Conservation (phyloP, 2,888 invertebrate species). For the Neria commutata region DNA sequence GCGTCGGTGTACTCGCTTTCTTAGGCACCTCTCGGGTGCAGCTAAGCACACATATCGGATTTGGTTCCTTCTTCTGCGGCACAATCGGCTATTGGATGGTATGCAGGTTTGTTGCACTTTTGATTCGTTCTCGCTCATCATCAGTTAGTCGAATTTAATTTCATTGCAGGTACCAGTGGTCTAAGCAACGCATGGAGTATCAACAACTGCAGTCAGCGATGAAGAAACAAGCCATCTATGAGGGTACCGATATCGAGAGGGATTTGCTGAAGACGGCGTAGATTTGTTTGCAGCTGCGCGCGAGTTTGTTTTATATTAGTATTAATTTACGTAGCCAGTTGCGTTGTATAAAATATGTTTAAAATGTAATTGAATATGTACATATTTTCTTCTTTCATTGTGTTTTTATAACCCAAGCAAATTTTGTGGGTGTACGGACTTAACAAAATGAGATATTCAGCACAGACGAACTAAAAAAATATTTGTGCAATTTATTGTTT, state of each 20-base stretch:
- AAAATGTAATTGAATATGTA: too few relatives aligned
- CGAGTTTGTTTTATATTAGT: too few relatives aligned
- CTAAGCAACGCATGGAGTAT: slow-evolving; percentile 70
- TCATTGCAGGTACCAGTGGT: slow-evolving; percentile 69
- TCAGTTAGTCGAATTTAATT: neutral
- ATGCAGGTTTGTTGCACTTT: slow-evolving; percentile 63
- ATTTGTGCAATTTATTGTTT: too few relatives aligned
- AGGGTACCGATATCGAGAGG: slow-evolving; percentile 68
- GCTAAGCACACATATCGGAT: slow-evolving; percentile 70
- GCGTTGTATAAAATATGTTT: too few relatives aligned
- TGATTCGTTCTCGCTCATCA: neutral
- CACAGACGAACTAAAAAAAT: too few relatives aligned
- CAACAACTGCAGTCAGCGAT: slow-evolving; percentile 68
- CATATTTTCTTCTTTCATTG: too few relatives aligned
- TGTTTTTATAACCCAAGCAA: too few relatives aligned
- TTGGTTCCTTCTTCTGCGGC: slow-evolving; percentile 70
- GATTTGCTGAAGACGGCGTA: slow-evolving; percentile 48
- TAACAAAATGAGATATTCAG: too few relatives aligned
- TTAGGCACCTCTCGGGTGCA: slow-evolving; percentile 74
- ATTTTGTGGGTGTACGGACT: too few relatives aligned
- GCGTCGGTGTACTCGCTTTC: slow-evolving; percentile 71
- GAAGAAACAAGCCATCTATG: slow-evolving; percentile 67
- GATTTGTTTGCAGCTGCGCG: too few relatives aligned
- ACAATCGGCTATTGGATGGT: slow-evolving; percentile 74
- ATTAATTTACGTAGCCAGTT: too few relatives aligned